Conservation (phyloP, 2,888 invertebrate species). For the Fabriciana adippe region DNA sequence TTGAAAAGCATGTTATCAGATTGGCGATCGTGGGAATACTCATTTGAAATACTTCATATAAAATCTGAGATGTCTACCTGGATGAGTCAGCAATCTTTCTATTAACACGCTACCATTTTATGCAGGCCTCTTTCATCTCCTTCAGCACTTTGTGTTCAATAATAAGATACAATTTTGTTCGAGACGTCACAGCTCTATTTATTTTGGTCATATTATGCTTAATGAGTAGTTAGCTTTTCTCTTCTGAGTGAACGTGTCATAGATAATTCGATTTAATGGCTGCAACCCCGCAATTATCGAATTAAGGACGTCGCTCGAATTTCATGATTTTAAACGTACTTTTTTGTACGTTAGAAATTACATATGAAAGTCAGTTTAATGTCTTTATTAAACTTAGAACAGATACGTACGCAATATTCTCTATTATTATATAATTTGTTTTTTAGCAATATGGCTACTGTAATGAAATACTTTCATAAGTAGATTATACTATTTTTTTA, state of each 20-base stretch:
- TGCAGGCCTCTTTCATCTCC: slow-evolving; percentile 40
- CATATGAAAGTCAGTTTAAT: background rate
- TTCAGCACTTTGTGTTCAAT: slow-evolving; percentile 9
- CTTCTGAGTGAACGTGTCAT: slow-evolving; percentile 74
- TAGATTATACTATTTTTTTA: too few species aligned
- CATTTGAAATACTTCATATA: slow-evolving; percentile 59
- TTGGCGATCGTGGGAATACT: slow-evolving; percentile 78
- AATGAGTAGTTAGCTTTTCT: slow-evolving; percentile 78
- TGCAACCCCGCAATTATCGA: slow-evolving; percentile 72
- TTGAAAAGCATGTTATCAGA: slow-evolving; percentile 58
- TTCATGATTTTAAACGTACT: slow-evolving; percentile 20
- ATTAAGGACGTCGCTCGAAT: slow-evolving; percentile 57
- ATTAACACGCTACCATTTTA: slow-evolving; percentile 50
- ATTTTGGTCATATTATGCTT: slow-evolving; percentile 54
- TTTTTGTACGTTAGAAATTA: slow-evolving; percentile 5
- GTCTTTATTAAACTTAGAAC: background rate
- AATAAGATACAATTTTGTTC: slow-evolving; percentile 20
- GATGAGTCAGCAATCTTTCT: slow-evolving; percentile 69
- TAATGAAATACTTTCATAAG: too few species aligned
- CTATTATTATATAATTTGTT: too few species aligned
- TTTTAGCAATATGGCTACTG: too few species aligned
- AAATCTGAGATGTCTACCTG: slow-evolving; percentile 53
- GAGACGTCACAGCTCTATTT: slow-evolving; percentile 43
- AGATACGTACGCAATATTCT: background rate
- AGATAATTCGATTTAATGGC: slow-evolving; percentile 80